Evolutionary conservation across 2,113 vertebrate genomes (phyloP), one percentile per base, ranked within the genome.

Genomic region (Fulica atra): DNA sequence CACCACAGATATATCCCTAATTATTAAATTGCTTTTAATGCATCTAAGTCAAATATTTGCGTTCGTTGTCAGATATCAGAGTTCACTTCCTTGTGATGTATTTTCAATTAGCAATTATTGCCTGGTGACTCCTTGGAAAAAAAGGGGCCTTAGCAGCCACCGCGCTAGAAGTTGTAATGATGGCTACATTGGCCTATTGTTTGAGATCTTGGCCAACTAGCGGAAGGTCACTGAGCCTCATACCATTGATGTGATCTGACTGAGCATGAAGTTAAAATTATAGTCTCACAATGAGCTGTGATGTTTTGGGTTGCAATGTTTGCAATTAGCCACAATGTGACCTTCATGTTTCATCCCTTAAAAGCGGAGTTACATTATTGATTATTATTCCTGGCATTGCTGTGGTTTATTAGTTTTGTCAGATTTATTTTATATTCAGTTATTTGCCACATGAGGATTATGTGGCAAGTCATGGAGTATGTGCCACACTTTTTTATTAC

Each of bases 381-480:
- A 82, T 97, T 91, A 77, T 40, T 80, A 89, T 78, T 76, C 95
- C 72, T 92, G 79, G 71, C 38, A 28, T 72, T 79, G 80, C 83
- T 87, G 72, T 29, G 82, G 42, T 92, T 95, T 91, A 95, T 86
- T 76, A 81, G 81, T 92, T 97, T 97, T 93, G 81, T 59, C 88
- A 95, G 93, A 73, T 95, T 96, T 96, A 86, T 95, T 94, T 96
- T 93, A 90, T 72, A 94, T 96, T 95, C 84, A 63, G 66, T 96
- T 96, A 96, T 95, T 92, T 97, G 90, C 79, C 90, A 96, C 87
- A 91, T 73, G 89, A 92, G 88, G 89, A 96, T 95, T 95, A 80
- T 88, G 82, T 94, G 89, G 87, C 89, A 93, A 96, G 81, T 77
- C 92, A 73, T 86, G 64, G 85, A 88, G 35, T 92, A 89, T 93